These are phyloP conservation scores for Heliconius hortense DNA, from an alignment of 2,888 invertebrate genomes.

Conservation along the genomic window DNA sequence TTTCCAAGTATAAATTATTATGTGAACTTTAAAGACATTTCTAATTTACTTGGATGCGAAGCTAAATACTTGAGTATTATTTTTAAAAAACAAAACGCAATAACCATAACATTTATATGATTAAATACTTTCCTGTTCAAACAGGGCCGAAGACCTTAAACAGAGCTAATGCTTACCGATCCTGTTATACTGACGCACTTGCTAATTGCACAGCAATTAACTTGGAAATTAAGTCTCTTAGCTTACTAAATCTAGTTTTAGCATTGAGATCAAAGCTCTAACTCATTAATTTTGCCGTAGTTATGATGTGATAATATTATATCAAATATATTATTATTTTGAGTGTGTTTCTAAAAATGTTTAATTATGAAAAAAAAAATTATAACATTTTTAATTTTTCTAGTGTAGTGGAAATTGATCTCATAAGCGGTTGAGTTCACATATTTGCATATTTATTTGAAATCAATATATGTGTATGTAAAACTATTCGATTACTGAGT, in stretches of 20 bases:
- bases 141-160: not conserved
- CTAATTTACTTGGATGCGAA: not conserved
- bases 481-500: too few relatives aligned
- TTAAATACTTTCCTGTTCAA: not conserved
- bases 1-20: too few relatives aligned
- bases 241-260: not conserved
- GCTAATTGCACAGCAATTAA: constrained; percentile 20
- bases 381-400: too few relatives aligned
- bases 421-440: too few relatives aligned
- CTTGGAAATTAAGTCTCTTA: constrained; percentile 14
- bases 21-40: not conserved
- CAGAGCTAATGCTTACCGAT: constrained; percentile 6
- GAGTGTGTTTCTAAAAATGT: not conserved
- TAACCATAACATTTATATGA: not conserved
- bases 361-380: too few relatives aligned
- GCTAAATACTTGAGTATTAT: not conserved
- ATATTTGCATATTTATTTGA: too few relatives aligned
- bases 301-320: not conserved
- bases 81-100: not conserved
- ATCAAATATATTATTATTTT: not conserved
- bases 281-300: not conserved
- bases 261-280: constrained; percentile 3
- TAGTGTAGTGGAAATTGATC: too few relatives aligned
- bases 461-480: too few relatives aligned
- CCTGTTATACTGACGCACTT: not conserved